Percentiles rank a stretch among this genome's conserved stretches.
phyloP scores from a whole-genome alignment of 2,888 invertebrate species.

The Elmis aenea region DNA sequence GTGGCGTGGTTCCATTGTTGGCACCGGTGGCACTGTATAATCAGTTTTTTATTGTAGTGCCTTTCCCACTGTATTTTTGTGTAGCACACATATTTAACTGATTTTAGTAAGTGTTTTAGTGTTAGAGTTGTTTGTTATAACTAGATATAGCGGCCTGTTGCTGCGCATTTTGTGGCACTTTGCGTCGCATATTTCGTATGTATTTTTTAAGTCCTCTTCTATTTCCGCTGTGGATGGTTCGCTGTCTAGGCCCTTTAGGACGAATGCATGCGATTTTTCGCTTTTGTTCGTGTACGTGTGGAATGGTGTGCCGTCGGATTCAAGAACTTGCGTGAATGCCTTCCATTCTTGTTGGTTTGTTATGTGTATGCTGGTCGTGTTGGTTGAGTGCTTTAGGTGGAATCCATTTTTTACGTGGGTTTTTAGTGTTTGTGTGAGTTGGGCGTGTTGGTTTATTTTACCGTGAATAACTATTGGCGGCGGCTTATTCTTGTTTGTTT shows the following conservation, averaged over 20 bases:
- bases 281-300: neutral
- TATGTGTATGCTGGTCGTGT: neutral
- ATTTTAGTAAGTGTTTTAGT: neutral
- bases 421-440: neutral
- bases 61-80: neutral
- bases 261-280: too few species aligned
- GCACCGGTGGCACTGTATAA: too few species aligned
- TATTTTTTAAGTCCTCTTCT: neutral
- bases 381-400: neutral
- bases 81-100: neutral
- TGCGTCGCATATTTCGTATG: neutral
- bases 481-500: constrained; percentile 32
- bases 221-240: neutral
- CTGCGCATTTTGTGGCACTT: neutral
- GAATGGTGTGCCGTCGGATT: neutral
- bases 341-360: neutral
- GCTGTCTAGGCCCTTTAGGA: neutral
- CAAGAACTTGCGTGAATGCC: neutral
- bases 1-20: too few species aligned
- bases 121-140: neutral
- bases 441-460: neutral
- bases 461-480: neutral
- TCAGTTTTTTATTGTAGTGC: too few species aligned
- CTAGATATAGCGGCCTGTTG: neutral
- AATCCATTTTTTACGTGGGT: neutral